These are phyloP conservation scores for Tetraodon nigroviridis DNA, from an alignment of 2,113 vertebrate genomes.

Conservation along the genomic window DNA sequence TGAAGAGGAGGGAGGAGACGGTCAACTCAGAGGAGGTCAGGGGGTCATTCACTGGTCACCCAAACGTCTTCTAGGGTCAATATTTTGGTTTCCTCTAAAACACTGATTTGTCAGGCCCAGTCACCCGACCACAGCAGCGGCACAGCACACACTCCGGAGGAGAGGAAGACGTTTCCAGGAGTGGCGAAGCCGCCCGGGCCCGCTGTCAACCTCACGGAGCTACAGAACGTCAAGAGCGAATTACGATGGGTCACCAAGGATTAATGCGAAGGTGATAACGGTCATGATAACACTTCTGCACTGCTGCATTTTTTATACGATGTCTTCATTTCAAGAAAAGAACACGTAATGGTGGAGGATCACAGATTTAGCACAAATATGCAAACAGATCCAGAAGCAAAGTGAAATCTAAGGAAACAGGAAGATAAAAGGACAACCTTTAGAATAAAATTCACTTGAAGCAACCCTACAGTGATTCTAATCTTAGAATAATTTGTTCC, in stretches of 20 bases:
- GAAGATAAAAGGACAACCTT: too few species aligned
- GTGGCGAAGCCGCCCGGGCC: constrained; percentile 90
- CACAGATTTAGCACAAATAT: too few species aligned
- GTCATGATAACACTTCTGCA: too few species aligned
- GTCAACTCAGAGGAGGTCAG: constrained; percentile 83
- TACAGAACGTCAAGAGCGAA: constrained; percentile 94
- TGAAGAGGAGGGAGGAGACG: constrained; percentile 88
- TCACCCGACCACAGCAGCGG: constrained; percentile 38
- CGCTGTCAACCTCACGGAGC: constrained; percentile 89
- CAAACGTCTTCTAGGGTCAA: background rate
- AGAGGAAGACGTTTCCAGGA: constrained; percentile 87
- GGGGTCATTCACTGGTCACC: background rate
- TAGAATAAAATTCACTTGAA: too few species aligned
- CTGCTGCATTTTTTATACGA: too few species aligned
- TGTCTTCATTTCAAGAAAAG: too few species aligned
- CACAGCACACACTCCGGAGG: constrained; percentile 63
- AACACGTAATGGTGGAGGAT: too few species aligned
- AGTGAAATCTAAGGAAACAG: too few species aligned
- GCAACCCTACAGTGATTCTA: too few species aligned
- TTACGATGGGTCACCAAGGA: constrained; percentile 81
- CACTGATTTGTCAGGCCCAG: constrained; percentile 19
- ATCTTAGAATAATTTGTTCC: too few species aligned
- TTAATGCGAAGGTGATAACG: constrained; percentile 38
- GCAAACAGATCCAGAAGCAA: too few species aligned
- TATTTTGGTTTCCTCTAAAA: too few species aligned